phyloP scores from a whole-genome alignment of 1,140 invertebrate species.

The Atta cephalotes region DNA sequence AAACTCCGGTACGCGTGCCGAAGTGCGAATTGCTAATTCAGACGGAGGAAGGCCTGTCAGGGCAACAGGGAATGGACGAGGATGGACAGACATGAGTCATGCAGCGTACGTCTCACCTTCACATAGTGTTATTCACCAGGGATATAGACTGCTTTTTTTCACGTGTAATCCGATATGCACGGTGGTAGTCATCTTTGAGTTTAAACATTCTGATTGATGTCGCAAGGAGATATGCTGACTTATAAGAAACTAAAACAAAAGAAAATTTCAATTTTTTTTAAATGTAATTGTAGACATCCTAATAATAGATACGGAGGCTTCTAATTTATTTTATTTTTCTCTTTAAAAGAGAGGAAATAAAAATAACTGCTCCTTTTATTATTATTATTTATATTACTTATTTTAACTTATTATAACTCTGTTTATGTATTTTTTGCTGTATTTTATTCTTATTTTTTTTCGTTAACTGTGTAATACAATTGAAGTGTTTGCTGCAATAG shows the following conservation, averaged over 20 bases:
- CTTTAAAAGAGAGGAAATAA: background rate
- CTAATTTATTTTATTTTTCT: background rate
- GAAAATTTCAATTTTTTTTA: background rate
- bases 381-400: too few relatives aligned
- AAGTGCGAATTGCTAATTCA: constrained; percentile 46
- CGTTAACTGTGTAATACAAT: background rate
- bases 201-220: background rate
- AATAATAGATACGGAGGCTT: background rate
- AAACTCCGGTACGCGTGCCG: constrained; percentile 22
- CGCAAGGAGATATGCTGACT: background rate
- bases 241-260: background rate
- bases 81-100: constrained; percentile 67
- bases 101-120: constrained; percentile 39
- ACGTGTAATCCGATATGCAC: background rate
- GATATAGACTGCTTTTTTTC: background rate
- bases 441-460: background rate
- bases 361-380: background rate
- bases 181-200: background rate
- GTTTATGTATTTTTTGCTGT: background rate
- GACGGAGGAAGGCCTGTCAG: constrained; percentile 56
- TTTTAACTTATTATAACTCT: background rate
- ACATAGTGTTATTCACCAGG: constrained; percentile 6
- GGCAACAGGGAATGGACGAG: constrained; percentile 40
- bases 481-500: background rate
- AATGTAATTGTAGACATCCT: background rate